These are phyloP conservation scores for Podargus strigoides DNA, from an alignment of 2,797 vertebrate species.

Conservation along the genomic window DNA sequence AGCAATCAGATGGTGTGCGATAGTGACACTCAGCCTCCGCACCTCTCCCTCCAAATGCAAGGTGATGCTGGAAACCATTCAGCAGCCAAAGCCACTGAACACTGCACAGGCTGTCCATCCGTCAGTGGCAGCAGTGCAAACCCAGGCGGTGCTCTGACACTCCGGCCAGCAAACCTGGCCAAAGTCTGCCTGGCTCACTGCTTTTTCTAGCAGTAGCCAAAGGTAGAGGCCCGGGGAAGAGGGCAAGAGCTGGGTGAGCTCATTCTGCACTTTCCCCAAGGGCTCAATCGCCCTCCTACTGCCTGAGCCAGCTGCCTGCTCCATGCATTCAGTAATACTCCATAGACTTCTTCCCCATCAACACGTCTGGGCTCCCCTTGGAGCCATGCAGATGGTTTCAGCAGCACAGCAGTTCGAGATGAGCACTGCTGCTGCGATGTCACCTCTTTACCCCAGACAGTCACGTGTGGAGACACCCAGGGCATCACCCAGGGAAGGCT, in stretches of 20 bases:
- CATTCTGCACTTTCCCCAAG: background rate
- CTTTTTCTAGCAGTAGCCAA: background rate
- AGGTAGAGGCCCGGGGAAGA: background rate
- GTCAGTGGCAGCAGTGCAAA: too few relatives aligned
- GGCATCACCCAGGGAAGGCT: background rate
- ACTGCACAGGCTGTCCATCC: rapidly evolving
- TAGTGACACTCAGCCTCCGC: background rate
- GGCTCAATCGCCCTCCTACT: background rate
- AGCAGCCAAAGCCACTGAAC: background rate
- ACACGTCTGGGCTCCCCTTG: rapidly evolving
- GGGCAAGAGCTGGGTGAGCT: background rate
- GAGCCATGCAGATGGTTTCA: background rate
- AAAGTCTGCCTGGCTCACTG: background rate
- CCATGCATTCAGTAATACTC: rapidly evolving
- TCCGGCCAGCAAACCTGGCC: background rate
- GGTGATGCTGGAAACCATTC: background rate
- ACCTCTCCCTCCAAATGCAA: background rate
- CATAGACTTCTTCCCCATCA: background rate
- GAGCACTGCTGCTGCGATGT: background rate
- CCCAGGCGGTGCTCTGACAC: background rate
- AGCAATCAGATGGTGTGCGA: conserved; percentile 26
- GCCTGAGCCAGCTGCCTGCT: background rate
- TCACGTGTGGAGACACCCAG: background rate
- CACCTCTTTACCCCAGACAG: background rate
- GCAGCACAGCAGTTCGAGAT: background rate